Evolutionary conservation across 2,113 vertebrate species (phyloP).

Genomic region (Nothobranchius kuhntae): DNA sequence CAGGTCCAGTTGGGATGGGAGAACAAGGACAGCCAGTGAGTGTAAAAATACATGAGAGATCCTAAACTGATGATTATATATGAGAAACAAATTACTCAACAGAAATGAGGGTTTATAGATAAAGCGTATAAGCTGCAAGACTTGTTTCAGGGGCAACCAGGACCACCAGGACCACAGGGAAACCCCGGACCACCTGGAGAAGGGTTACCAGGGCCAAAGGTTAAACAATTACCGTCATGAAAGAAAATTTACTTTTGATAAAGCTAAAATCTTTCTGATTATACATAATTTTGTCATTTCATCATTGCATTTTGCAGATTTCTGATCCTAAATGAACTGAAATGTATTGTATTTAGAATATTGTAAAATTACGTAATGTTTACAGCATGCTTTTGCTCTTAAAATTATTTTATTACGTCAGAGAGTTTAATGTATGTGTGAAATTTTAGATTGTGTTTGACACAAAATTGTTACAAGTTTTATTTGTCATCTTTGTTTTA

Average conservation of each 20-base stretch:
- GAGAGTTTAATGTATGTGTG: neutral
- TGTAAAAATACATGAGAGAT: neutral
- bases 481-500: conserved; percentile 54
- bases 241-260: no score
- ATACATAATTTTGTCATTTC: no score
- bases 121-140: no score
- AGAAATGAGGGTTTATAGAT: no score
- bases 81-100: neutral
- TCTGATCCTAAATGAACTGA: neutral
- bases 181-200: conserved; percentile 81
- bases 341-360: no score
- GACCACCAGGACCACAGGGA: conserved; percentile 79
- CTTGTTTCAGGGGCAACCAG: conserved; percentile 78
- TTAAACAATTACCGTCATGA: conserved; percentile 32
- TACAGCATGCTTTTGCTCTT: neutral
- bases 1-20: conserved; percentile 79
- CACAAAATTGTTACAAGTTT: neutral
- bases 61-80: neutral
- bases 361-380: neutral
- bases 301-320: neutral
- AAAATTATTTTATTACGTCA: neutral
- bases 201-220: conserved; percentile 86
- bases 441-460: no score
- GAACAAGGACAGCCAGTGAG: conserved; percentile 87
- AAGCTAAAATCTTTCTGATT: no score